phyloP scores from a whole-genome alignment of 2,113 vertebrate genomes.

The Orcinus orca region DNA sequence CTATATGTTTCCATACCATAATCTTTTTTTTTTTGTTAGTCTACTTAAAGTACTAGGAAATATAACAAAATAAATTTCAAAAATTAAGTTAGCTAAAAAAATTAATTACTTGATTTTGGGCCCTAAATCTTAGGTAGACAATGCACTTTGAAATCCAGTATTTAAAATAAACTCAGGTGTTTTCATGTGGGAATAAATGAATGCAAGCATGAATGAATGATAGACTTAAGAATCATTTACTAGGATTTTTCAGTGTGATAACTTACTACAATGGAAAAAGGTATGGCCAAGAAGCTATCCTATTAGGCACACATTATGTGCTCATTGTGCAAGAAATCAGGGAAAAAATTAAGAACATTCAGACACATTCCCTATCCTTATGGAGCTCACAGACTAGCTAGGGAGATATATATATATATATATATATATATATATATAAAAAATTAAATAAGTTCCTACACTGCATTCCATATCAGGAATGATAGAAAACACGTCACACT shows the following conservation, averaged over 20 bases:
- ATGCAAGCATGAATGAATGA: neutral
- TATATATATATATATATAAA: neutral
- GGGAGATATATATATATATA: neutral
- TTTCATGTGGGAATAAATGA: neutral
- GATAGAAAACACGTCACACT: neutral
- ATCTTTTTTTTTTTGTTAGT: neutral
- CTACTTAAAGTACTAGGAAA: neutral
- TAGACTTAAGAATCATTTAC: neutral
- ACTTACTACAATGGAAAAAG: neutral
- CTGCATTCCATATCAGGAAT: neutral
- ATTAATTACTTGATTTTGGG: neutral
- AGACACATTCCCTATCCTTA: neutral
- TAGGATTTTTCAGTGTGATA: neutral
- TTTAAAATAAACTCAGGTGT: neutral
- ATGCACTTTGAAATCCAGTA: neutral
- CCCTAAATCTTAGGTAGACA: neutral
- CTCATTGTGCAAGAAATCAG: neutral
- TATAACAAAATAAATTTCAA: neutral
- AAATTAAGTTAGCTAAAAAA: neutral
- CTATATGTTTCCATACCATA: neutral
- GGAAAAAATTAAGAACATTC: neutral
- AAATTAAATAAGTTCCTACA: neutral
- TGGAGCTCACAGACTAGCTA: neutral
- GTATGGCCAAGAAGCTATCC: neutral
- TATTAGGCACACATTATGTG: neutral